Percentiles rank a stretch among this genome's conserved stretches.
These are phyloP conservation scores for Tortricodes alternella DNA, from an alignment of 2,888 invertebrate genomes.

Conservation along the genomic window DNA sequence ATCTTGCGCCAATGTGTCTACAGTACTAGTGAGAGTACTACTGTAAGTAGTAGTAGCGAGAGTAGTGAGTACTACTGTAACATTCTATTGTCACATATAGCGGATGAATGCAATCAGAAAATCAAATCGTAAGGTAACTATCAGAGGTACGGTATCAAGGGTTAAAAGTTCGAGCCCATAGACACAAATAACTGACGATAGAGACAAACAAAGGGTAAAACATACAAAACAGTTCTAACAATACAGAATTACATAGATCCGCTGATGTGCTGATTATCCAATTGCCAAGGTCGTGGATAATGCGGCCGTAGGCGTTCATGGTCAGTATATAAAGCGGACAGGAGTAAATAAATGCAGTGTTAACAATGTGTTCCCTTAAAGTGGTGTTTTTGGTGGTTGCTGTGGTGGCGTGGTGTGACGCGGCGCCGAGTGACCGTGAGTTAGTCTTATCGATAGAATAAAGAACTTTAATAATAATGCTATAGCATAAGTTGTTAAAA, in stretches of 20 bases:
- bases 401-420: conserved; percentile 45
- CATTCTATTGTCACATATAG: too few relatives aligned
- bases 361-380: conserved; percentile 55
- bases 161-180: too few relatives aligned
- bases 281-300: conserved; percentile 67
- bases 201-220: conserved; percentile 14
- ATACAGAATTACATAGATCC: conserved; percentile 32
- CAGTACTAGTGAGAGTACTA: too few relatives aligned
- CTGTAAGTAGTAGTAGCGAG: too few relatives aligned
- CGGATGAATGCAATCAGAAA: too few relatives aligned
- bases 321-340: conserved; percentile 71
- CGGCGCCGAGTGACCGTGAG: conserved; percentile 69
- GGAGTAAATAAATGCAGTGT: conserved; percentile 56
- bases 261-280: conserved; percentile 55
- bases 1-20: too few relatives aligned
- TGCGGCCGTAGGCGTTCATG: conserved; percentile 68
- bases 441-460: conserved; percentile 32
- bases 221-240: conserved; percentile 24
- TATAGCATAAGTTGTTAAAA: too few relatives aligned
- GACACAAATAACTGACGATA: background rate
- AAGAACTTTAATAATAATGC: background rate
- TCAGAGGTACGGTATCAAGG: too few relatives aligned
- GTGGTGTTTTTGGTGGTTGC: conserved; percentile 50
- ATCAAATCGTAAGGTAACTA: too few relatives aligned
- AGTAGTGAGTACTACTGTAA: too few relatives aligned